A percentile compares a stretch with the other conserved stretches of the same genome.
Conservation (phyloP, 2,797 vertebrate species). For the Phoebastria nigripes region DNA sequence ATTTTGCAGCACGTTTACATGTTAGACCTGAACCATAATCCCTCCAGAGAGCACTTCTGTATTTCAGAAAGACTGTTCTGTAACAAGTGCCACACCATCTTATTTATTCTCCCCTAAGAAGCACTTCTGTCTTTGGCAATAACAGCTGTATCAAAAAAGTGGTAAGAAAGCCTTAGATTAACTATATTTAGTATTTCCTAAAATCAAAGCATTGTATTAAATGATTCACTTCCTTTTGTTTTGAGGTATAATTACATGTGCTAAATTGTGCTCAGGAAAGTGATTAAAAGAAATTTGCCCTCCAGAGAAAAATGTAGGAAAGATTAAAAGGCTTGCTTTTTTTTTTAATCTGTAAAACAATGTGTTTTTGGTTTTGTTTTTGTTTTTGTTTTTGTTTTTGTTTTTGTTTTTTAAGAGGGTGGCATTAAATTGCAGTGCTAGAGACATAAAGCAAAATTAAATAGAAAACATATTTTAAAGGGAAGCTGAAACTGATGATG, state of each 20-base stretch:
- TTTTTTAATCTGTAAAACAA: not conserved
- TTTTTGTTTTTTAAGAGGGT: not conserved
- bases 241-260: slow-evolving; percentile 23
- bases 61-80: not conserved
- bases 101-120: not conserved
- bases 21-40: not conserved
- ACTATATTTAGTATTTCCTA: slow-evolving; percentile 33
- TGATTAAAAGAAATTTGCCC: slow-evolving; percentile 41
- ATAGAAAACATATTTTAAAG: not conserved
- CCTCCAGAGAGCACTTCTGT: not conserved
- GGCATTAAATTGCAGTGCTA: not conserved
- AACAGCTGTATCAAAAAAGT: not conserved
- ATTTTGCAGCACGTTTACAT: not conserved
- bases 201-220: not conserved
- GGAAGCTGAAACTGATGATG: not conserved
- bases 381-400: not conserved
- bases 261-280: slow-evolving; percentile 24
- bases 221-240: slow-evolving; percentile 54
- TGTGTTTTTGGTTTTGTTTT: not conserved
- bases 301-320: slow-evolving; percentile 2
- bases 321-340: not conserved
- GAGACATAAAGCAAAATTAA: slow-evolving; percentile 1
- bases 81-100: not conserved
- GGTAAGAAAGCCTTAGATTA: not conserved
- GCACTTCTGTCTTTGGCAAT: not conserved